Conservation (phyloP, 64 coral and sea anemone species). For the Stichodactyla mertensii region DNA sequence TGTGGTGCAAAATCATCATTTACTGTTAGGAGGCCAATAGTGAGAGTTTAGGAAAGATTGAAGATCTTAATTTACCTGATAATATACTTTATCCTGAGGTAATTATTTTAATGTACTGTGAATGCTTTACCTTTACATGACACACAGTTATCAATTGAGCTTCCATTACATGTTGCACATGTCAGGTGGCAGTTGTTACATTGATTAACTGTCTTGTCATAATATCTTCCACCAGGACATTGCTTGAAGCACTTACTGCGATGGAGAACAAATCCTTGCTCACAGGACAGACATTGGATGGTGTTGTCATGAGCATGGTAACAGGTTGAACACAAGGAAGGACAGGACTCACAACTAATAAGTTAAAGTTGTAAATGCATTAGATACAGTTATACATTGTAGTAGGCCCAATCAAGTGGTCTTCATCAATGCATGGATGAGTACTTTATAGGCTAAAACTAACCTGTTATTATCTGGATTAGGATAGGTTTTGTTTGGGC, state of each 20-base stretch:
- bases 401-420: too few species aligned
- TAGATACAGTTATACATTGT: background rate
- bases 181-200: conserved; percentile 63
- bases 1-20: too few species aligned
- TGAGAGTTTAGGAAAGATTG: too few species aligned
- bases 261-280: conserved; percentile 26
- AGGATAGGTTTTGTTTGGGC: conserved; percentile 53
- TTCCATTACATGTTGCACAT: conserved; percentile 65
- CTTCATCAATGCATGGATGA: too few species aligned
- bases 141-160: conserved; percentile 33
- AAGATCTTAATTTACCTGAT: too few species aligned
- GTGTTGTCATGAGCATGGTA: conserved; percentile 22
- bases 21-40: too few species aligned
- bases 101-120: background rate
- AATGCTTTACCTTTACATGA: conserved; percentile 63
- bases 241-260: conserved; percentile 40
- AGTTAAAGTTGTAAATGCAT: conserved; percentile 9
- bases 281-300: conserved; percentile 58
- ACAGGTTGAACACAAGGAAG: conserved; percentile 54
- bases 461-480: conserved; percentile 19
- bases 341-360: conserved; percentile 30
- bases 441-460: background rate
- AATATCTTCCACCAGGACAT: conserved; percentile 70
- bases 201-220: conserved; percentile 20
- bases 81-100: too few species aligned